phyloP scores from a whole-genome alignment of 2,113 vertebrate genomes.

The Ivindomyrus marchei region DNA sequence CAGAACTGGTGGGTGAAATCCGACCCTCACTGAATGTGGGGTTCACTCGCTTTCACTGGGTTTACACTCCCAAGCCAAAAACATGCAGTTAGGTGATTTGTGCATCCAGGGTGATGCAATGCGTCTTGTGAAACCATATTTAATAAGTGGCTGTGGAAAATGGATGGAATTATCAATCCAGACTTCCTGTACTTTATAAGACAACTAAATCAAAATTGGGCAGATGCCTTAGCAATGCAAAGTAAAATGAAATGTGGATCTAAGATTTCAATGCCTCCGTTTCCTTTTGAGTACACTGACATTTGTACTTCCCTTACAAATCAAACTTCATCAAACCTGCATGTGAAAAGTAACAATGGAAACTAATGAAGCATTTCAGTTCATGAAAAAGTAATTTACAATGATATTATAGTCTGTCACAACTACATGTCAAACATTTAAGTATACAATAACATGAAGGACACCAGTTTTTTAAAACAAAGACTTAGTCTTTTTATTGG shows the following conservation, averaged over 20 bases:
- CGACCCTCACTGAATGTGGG: neutral
- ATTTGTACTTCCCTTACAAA: neutral
- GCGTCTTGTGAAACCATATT: neutral
- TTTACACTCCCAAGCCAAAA: neutral
- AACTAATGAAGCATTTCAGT: neutral
- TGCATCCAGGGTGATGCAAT: neutral
- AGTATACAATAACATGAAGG: neutral
- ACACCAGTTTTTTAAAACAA: conserved; percentile 20
- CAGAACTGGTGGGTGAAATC: neutral
- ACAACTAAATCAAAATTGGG: neutral
- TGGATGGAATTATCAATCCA: neutral
- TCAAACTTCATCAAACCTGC: neutral
- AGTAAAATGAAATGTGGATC: neutral
- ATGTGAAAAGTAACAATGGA: neutral
- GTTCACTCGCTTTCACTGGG: neutral
- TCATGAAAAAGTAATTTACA: neutral
- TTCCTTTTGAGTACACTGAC: neutral
- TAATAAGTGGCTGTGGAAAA: neutral
- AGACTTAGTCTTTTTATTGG: conserved; percentile 62
- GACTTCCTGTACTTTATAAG: neutral
- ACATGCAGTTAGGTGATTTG: neutral
- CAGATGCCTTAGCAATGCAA: neutral
- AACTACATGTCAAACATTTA: neutral
- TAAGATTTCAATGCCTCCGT: neutral
- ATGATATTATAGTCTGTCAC: neutral